Evolutionary conservation across 2,888 invertebrate genomes (phyloP).

Genomic region (Aphodius granarius): DNA sequence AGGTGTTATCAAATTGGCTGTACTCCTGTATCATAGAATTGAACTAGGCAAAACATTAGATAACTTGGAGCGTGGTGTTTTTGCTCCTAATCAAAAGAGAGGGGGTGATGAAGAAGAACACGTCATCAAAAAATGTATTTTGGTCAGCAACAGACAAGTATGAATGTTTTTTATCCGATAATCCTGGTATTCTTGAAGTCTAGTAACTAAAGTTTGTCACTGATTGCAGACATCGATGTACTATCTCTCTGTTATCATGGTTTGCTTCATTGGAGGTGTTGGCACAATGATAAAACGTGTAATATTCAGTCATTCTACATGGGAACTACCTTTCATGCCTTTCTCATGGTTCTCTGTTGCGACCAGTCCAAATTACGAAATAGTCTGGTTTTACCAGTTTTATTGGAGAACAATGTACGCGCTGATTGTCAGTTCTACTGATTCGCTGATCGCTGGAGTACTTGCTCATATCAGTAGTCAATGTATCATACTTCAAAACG

Average conservation of each 20-base stretch:
- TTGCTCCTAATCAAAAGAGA: slow-evolving; percentile 16
- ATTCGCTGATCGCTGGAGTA: slow-evolving; percentile 21
- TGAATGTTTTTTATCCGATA: not conserved
- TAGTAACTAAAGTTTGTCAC: not conserved
- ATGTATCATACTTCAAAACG: slow-evolving; percentile 24
- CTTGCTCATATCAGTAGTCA: slow-evolving; percentile 25
- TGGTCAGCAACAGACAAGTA: slow-evolving; percentile 23
- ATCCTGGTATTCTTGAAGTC: not conserved
- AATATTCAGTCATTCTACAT: not conserved
- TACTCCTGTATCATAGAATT: slow-evolving; percentile 19
- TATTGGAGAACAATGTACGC: slow-evolving; percentile 23
- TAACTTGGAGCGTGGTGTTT: slow-evolving; percentile 20
- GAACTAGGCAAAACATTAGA: slow-evolving; percentile 18
- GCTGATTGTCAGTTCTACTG: slow-evolving; percentile 25
- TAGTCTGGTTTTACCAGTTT: slow-evolving; percentile 24
- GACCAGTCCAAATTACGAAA: slow-evolving; percentile 22
- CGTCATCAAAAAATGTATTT: slow-evolving; percentile 21
- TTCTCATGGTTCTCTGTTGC: slow-evolving; percentile 23
- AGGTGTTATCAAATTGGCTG: slow-evolving; percentile 23
- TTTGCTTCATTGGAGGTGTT: slow-evolving; percentile 14
- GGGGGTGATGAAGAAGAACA: slow-evolving; percentile 22
- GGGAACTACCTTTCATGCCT: slow-evolving; percentile 25
- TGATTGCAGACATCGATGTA: slow-evolving; percentile 20
- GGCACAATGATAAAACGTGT: slow-evolving; percentile 17
- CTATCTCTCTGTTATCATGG: slow-evolving; percentile 21